Evolutionary conservation across 1,140 invertebrate species (phyloP), one percentile per base, ranked within the genome.

Genomic region (Helicoverpa armigera): DNA sequence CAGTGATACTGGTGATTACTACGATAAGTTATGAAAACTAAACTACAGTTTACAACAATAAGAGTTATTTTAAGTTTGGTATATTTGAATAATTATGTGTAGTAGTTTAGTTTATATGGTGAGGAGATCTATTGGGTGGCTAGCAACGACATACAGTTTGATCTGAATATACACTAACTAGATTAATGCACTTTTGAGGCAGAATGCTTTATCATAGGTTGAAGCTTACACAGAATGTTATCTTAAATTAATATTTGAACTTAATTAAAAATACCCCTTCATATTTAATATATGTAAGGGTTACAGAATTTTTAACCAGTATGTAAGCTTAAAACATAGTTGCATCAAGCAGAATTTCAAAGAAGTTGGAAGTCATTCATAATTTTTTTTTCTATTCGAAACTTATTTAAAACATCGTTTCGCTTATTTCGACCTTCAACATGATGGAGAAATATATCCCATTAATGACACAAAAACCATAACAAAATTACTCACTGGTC

Each of bases 121-220:
- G 50, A 53, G 51, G 67, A 70, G 67, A 70, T 53, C 67, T 70
- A 53, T 23, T 18, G 48, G 12, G 43, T 53, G 43, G 10, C 16
- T 50, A 51, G 48, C 31, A 31, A 51, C 48, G 48, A 67, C 63
- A 65, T n/a, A 67, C 43, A 67, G 63, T 67, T 53, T 70, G 50
- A 70, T 70, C 50, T 11, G 63, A 67, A 48, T 50, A 53, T 29
- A 70, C 67, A 70, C 16, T 50, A 53, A 51, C 18, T 53, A 53
- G 7, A 14, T 23, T 53, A 51, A 70, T 70, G 67, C 67, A 70
- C 50, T 29, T 67, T 67, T 53, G 18, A 51, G 48, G 67, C 67
- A 51, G 67, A 70, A 23, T 14, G 60, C 29, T 14, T 31, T 48
- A 18, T 18, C 16, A 0, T 29, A 70, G 16, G 48, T 29, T 48